These are phyloP conservation scores for Emydocephalus ijimae DNA, from an alignment of 2,113 vertebrate genomes.

Conservation along the genomic window DNA sequence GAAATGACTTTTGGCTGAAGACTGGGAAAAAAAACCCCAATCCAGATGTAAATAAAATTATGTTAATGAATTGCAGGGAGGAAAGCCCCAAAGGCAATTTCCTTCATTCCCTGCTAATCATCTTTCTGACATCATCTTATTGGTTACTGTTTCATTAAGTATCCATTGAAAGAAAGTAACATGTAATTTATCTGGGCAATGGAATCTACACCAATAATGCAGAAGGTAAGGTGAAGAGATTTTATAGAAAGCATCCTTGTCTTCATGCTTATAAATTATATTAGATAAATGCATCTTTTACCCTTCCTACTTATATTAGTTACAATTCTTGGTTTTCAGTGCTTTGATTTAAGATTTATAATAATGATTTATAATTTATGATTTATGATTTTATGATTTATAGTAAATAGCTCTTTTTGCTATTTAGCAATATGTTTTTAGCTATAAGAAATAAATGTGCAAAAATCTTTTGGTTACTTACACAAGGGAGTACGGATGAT, in stretches of 20 bases:
- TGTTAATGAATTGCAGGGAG: background rate
- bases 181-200: background rate
- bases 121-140: background rate
- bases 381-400: background rate
- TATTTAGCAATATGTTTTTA: background rate
- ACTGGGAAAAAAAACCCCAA: background rate
- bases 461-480: background rate
- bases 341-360: background rate
- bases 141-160: background rate
- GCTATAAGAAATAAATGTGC: background rate
- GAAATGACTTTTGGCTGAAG: background rate
- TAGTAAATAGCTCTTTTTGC: background rate
- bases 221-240: background rate
- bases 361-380: too few species aligned
- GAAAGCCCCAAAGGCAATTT: background rate
- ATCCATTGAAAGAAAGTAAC: background rate
- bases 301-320: background rate
- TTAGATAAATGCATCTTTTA: background rate
- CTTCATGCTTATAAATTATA: background rate
- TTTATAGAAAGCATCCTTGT: background rate
- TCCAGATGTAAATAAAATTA: background rate
- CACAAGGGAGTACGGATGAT: background rate
- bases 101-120: background rate
- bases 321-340: background rate
- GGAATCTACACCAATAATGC: background rate